A percentile compares a stretch with the other conserved stretches of the same genome.
phyloP scores from a whole-genome alignment of 64 coral and sea anemone species.

The Pocillopora verrucosa region DNA sequence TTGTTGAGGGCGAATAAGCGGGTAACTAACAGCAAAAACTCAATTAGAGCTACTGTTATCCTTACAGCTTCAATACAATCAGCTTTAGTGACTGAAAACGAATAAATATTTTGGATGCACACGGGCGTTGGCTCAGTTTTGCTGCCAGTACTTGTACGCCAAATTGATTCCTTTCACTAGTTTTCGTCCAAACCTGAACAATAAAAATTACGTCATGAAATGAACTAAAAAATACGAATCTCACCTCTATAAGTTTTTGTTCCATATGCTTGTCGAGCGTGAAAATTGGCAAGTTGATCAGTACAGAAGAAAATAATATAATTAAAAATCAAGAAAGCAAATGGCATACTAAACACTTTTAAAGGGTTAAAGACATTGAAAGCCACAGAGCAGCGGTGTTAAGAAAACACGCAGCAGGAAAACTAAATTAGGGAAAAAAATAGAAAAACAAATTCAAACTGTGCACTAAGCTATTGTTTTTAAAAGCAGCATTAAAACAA shows the following conservation, averaged over 20 bases:
- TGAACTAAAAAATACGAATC: no score
- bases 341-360: not conserved
- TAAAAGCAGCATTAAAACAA: not conserved
- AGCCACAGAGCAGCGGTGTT: not conserved
- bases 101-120: no score
- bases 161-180: no score
- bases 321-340: not conserved
- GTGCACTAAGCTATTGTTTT: not conserved
- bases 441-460: conserved; percentile 1
- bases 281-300: not conserved
- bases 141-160: no score
- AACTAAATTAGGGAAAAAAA: not conserved
- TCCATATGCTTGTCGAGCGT: no score
- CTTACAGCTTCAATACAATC: not conserved
- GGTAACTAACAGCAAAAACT: not conserved
- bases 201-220: no score
- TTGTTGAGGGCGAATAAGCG: not conserved
- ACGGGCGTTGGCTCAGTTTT: no score
- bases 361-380: not conserved
- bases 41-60: not conserved
- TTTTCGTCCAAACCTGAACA: no score
- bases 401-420: not conserved
- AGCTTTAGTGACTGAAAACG: not conserved
- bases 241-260: no score
- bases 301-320: not conserved